Conservation (phyloP, 1,140 invertebrate genomes). For the fruit fly (Drosophila melanogaster) region Release_6_plus_ISO1_MT NT_037436.4:1070001-1070500, state of each 20-base stretch:
- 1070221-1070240: constrained; percentile 13
- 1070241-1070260: constrained; percentile 53
- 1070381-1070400: background rate
- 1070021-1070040: constrained; percentile 50
- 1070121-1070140: constrained; percentile 21
- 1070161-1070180: constrained; percentile 53
- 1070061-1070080: constrained; percentile 52
- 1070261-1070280: constrained; percentile 54
- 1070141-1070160: constrained; percentile 51
- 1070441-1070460: background rate
- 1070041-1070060: constrained; percentile 27
- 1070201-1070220: constrained; percentile 37
- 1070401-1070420: background rate
- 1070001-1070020: constrained; percentile 57
- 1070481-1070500: no score
- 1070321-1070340: background rate
- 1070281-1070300: constrained; percentile 33
- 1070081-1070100: constrained; percentile 69
- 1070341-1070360: background rate
- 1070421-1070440: no score
- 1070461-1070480: no score
- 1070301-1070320: constrained; percentile 13
- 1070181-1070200: constrained; percentile 9
- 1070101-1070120: constrained; percentile 71
- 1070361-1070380: constrained; percentile 6